These are phyloP conservation scores for Chionoecetes opilio DNA, from an alignment of 1,140 invertebrate species.

Conservation along the genomic window DNA sequence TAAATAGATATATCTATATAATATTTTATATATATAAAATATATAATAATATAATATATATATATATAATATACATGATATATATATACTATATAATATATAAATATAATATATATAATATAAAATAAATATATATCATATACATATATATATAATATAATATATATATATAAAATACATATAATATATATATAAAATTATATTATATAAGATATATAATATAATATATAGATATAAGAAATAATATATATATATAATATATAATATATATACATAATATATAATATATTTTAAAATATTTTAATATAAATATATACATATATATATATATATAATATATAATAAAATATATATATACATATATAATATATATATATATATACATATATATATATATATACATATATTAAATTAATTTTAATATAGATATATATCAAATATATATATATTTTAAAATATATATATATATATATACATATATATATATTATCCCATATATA, in stretches of 20 bases:
- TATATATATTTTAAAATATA: not conserved
- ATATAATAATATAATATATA: not conserved
- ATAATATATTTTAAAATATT: too few relatives aligned
- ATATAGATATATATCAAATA: not conserved
- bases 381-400: not conserved
- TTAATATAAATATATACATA: too few relatives aligned
- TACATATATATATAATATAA: constrained; percentile 28
- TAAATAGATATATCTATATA: too few relatives aligned
- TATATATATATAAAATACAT: not conserved
- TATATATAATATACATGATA: not conserved
- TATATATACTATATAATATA: not conserved
- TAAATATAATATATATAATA: constrained; percentile 2
- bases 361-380: too few relatives aligned
- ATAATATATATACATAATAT: too few relatives aligned
- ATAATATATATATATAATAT: too few relatives aligned
- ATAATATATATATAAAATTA: too few relatives aligned
- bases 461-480: constrained; percentile 23
- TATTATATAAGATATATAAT: too few relatives aligned
- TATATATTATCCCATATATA: not conserved
- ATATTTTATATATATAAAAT: too few relatives aligned
- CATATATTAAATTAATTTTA: not conserved
- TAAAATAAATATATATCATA: not conserved
- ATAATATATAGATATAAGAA: too few relatives aligned
- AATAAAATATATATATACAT: too few relatives aligned
- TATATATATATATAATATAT: too few relatives aligned